Evolutionary conservation across 2,797 vertebrate genomes (phyloP).

Genomic region (Cyprinella venusta): DNA sequence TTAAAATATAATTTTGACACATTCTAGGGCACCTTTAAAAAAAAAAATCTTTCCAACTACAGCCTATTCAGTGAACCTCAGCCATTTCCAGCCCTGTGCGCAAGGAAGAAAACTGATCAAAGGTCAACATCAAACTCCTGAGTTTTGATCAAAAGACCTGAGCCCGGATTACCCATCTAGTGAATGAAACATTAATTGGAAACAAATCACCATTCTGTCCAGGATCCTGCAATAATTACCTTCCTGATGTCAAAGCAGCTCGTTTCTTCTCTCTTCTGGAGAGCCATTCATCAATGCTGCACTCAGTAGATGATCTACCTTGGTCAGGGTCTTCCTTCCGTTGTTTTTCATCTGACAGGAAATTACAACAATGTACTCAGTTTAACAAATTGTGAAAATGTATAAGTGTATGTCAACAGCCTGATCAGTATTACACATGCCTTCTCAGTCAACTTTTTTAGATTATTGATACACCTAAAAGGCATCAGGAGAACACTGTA

Average conservation of each 20-base stretch:
- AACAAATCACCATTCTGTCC: not conserved
- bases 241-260: constrained; percentile 73
- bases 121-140: not conserved
- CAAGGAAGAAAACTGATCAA: not conserved
- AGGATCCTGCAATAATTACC: constrained; percentile 71
- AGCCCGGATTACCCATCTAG: not conserved
- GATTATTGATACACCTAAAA: not conserved
- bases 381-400: constrained; percentile 9
- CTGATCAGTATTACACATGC: not conserved
- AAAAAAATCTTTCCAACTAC: not conserved
- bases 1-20: no score
- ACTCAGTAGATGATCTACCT: constrained; percentile 64
- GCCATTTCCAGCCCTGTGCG: not conserved
- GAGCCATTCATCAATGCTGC: constrained; percentile 88
- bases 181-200: not conserved
- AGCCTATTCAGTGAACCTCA: not conserved
- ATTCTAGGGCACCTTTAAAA: not conserved
- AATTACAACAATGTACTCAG: constrained; percentile 5
- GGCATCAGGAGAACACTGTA: not conserved
- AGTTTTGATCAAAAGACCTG: not conserved
- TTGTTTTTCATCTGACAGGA: constrained; percentile 81
- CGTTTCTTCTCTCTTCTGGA: constrained; percentile 83
- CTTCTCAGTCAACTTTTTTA: not conserved
- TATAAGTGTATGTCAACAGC: not conserved
- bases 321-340: constrained; percentile 73